These are phyloP conservation scores for Kryphioiulus occultus DNA, from an alignment of 2,888 invertebrate species.

Conservation along the genomic window DNA sequence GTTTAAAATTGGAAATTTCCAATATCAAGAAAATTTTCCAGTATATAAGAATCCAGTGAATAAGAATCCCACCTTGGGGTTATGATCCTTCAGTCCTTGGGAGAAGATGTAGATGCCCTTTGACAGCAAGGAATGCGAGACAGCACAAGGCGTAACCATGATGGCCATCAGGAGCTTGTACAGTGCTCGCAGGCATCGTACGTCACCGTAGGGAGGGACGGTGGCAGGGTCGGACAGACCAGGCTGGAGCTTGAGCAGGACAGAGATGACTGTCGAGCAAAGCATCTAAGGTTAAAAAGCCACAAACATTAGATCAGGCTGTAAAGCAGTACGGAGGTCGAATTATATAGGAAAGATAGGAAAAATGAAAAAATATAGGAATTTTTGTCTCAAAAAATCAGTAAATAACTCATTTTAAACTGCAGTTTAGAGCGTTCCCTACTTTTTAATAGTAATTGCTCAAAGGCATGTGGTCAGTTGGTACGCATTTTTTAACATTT, in stretches of 20 bases:
- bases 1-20: too few species aligned
- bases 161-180: not conserved
- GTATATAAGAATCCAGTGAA: too few species aligned
- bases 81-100: not conserved
- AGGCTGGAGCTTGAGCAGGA: not conserved
- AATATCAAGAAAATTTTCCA: too few species aligned
- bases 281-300: not conserved
- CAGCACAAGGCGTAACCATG: not conserved
- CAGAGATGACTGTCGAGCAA: not conserved
- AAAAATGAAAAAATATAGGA: too few species aligned
- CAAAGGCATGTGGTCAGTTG: too few species aligned
- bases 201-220: not conserved
- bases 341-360: not conserved
- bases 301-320: not conserved
- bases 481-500: too few species aligned
- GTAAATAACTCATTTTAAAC: too few species aligned
- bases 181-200: not conserved
- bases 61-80: constrained; percentile 22
- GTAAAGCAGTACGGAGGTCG: too few species aligned
- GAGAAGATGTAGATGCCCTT: not conserved
- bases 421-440: too few species aligned
- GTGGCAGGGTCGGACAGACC: not conserved
- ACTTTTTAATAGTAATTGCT: too few species aligned
- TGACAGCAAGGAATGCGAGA: not conserved
- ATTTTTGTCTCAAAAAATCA: too few species aligned